Evolutionary conservation across 2,797 vertebrate genomes (phyloP).

Genomic region (Mus spretus): DNA sequence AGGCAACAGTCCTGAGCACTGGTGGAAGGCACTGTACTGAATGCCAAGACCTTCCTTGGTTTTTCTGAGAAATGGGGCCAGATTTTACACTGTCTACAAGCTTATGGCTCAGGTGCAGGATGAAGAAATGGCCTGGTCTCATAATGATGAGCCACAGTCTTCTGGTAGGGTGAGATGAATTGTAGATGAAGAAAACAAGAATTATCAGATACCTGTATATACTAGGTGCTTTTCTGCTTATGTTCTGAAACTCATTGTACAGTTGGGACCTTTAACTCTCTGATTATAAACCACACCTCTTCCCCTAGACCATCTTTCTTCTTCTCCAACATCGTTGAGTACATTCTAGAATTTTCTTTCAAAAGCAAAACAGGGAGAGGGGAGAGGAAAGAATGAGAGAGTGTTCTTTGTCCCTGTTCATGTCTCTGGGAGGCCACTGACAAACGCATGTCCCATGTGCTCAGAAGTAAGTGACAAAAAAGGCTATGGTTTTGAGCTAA

Average conservation of each 20-base stretch:
- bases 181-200: slow-evolving; percentile 10
- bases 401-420: not conserved
- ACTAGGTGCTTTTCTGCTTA: not conserved
- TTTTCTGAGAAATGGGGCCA: slow-evolving; percentile 48
- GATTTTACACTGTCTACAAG: slow-evolving; percentile 11
- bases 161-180: not conserved
- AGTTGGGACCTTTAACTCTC: too few relatives aligned
- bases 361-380: not conserved
- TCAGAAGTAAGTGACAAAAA: not conserved
- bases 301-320: not conserved
- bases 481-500: not conserved
- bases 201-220: not conserved
- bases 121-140: slow-evolving; percentile 8
- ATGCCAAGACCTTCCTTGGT: not conserved
- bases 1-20: not conserved
- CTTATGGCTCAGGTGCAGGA: not conserved
- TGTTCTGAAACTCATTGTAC: not conserved
- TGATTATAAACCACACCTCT: not conserved
- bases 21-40: not conserved
- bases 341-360: not conserved
- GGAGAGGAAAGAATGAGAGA: not conserved
- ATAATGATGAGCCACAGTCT: not conserved
- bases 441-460: not conserved
- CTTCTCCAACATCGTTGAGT: not conserved
- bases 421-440: not conserved